Evolutionary conservation across 2,888 invertebrate species (phyloP), one percentile per base, ranked within the genome.

Genomic region (Dynastes tityus): DNA sequence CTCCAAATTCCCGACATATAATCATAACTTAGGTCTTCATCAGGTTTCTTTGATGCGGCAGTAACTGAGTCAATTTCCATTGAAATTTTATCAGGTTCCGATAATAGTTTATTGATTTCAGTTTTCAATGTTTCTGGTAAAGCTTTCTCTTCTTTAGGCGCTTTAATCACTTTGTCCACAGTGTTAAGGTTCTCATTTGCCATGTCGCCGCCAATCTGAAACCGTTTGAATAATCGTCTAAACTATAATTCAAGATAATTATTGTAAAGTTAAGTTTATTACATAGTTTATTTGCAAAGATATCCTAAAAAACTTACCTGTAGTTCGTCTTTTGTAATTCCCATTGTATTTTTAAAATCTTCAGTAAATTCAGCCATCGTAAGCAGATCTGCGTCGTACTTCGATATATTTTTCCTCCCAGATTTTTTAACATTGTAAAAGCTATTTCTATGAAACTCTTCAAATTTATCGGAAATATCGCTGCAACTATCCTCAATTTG

Each of bases 301-400:
- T 2, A 11, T 45, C 1, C 11, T 11, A 45, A 45, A 37, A 40
- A n/a, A 65, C 63, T 79, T 83, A 86, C 86, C 22, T 83, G 78
- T 75, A 83, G 77, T 79, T 84, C 83, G 55, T 82, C 63, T 70
- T 86, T 80, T 11, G 84, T 70, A n/a, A 80, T 80, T 11, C 74
- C 45, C 79, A 87, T 84, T 9, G 84, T 83, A 49, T 80, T 80
- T 74, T 86, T 86, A 77, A 84, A 87, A 63, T 86, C 83, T 8
- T 84, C 82, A 1, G 86, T 86, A 78, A 88, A 88, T 51, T 80
- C 79, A 13, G 83, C 82, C 53, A 84, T 82, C 0, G 85, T 85
- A 77, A 82, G 81, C 76, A 80, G 77, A 78, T 87, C 85, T 1
- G 84, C 85, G 81, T 87, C 85, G 5, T 73, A 63, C 81, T 87